These are phyloP conservation scores for Sinelater perroti DNA, from an alignment of 2,888 invertebrate species.

Conservation along the genomic window DNA sequence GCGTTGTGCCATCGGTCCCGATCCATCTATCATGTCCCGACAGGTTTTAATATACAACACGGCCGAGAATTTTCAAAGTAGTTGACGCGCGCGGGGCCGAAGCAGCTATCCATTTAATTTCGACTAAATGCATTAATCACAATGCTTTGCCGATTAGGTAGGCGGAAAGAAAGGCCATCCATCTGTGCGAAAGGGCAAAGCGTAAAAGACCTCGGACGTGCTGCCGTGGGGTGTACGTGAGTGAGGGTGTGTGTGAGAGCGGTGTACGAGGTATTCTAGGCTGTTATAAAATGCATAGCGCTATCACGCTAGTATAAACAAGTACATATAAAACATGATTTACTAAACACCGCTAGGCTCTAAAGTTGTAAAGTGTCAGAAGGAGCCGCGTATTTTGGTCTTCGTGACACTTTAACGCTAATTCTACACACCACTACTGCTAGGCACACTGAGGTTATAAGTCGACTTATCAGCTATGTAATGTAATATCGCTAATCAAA, in stretches of 20 bases:
- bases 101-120: conserved; percentile 32
- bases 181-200: too few relatives aligned
- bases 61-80: conserved; percentile 38
- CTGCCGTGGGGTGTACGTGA: conserved; percentile 1
- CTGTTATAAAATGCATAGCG: conserved; percentile 39
- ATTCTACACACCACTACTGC: conserved; percentile 39
- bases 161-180: neutral
- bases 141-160: neutral
- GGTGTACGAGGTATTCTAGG: conserved; percentile 22
- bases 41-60: conserved; percentile 56
- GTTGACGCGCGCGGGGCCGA: conserved; percentile 27
- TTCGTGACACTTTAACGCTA: conserved; percentile 36
- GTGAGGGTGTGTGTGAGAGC: conserved; percentile 4
- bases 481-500: conserved; percentile 21
- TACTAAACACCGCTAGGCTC: conserved; percentile 39
- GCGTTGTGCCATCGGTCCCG: conserved; percentile 44
- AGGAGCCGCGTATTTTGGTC: conserved; percentile 30
- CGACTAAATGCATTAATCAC: conserved; percentile 11
- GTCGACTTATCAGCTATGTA: conserved; percentile 31
- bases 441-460: conserved; percentile 36
- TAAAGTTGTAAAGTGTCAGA: conserved; percentile 37
- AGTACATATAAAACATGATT: conserved; percentile 37
- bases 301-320: conserved; percentile 36
- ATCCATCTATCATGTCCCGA: conserved; percentile 54
- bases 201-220: conserved; percentile 7